Evolutionary conservation across 2,113 vertebrate species (phyloP).

Genomic region (Gnathonemus echidnorhynchus): DNA sequence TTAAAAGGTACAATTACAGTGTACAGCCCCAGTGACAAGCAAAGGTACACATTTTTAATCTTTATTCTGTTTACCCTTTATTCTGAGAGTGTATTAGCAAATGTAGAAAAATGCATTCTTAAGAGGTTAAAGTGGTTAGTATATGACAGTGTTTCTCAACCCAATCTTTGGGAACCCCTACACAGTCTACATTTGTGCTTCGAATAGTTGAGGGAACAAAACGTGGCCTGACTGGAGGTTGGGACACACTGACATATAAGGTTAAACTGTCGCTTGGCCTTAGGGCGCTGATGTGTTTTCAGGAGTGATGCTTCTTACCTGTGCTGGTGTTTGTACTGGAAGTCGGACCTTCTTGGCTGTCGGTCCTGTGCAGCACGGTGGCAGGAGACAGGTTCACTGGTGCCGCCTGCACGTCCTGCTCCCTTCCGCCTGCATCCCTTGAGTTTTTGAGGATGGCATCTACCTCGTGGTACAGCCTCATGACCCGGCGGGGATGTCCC

Average conservation of each 20-base stretch:
- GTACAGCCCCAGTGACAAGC: too few species aligned
- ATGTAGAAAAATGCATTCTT: not conserved
- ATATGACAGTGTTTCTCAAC: not conserved
- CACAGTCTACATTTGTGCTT: not conserved
- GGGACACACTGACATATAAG: not conserved
- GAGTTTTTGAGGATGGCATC: slow-evolving; percentile 65
- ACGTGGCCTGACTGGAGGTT: not conserved
- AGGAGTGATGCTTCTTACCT: slow-evolving; percentile 1
- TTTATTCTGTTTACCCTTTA: too few species aligned
- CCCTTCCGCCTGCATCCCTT: not conserved
- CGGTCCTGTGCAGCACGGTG: not conserved
- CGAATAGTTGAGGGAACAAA: not conserved
- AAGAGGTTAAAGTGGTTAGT: not conserved
- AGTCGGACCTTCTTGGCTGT: slow-evolving; percentile 8
- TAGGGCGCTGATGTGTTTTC: not conserved
- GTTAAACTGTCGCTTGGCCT: not conserved
- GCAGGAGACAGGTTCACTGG: not conserved
- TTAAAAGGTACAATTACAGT: too few species aligned
- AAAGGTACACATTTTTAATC: too few species aligned
- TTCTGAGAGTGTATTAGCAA: not conserved
- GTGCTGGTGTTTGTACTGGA: slow-evolving; percentile 1
- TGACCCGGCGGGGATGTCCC: slow-evolving; percentile 61
- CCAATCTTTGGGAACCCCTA: not conserved
- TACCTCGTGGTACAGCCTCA: slow-evolving; percentile 79
- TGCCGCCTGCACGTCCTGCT: not conserved